These are phyloP conservation scores for Stenichneumon culpator DNA, from an alignment of 2,888 invertebrate species.

Conservation along the genomic window DNA sequence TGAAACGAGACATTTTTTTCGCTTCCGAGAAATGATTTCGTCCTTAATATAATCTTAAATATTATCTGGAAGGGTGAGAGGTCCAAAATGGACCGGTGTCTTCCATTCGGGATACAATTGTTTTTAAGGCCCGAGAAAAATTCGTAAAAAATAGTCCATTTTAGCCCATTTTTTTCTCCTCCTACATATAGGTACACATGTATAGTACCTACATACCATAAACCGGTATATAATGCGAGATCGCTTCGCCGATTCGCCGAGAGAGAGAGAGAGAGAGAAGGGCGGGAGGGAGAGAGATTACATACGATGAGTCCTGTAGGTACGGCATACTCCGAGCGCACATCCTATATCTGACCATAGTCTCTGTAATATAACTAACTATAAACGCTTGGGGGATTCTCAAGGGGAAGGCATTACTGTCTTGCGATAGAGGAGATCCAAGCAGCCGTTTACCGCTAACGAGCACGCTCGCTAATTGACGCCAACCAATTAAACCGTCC, in stretches of 20 bases:
- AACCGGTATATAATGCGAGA: not conserved
- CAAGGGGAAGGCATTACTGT: slow-evolving; percentile 37
- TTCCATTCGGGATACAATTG: too few relatives aligned
- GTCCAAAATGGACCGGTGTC: too few relatives aligned
- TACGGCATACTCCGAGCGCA: not conserved
- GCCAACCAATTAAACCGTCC: slow-evolving; percentile 75
- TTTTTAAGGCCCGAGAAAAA: too few relatives aligned
- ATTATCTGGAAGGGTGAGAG: too few relatives aligned
- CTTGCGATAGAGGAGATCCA: slow-evolving; percentile 44
- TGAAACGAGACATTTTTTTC: too few relatives aligned
- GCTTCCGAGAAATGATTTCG: too few relatives aligned
- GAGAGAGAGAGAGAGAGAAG: too few relatives aligned
- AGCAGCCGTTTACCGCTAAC: slow-evolving; percentile 77
- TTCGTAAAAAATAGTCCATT: too few relatives aligned
- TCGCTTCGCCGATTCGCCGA: not conserved
- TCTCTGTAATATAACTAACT: slow-evolving; percentile 45
- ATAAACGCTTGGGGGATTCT: slow-evolving; percentile 51
- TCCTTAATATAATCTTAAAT: too few relatives aligned
- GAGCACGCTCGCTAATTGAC: slow-evolving; percentile 78
- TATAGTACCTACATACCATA: too few relatives aligned
- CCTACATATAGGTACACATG: too few relatives aligned
- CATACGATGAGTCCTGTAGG: slow-evolving; percentile 1
- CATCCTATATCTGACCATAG: slow-evolving; percentile 4
- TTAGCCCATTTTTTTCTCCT: too few relatives aligned
- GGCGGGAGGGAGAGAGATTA: slow-evolving; percentile 6